phyloP scores from a whole-genome alignment of 2,797 vertebrate genomes.

The Dromococcyx pavoninus region DNA sequence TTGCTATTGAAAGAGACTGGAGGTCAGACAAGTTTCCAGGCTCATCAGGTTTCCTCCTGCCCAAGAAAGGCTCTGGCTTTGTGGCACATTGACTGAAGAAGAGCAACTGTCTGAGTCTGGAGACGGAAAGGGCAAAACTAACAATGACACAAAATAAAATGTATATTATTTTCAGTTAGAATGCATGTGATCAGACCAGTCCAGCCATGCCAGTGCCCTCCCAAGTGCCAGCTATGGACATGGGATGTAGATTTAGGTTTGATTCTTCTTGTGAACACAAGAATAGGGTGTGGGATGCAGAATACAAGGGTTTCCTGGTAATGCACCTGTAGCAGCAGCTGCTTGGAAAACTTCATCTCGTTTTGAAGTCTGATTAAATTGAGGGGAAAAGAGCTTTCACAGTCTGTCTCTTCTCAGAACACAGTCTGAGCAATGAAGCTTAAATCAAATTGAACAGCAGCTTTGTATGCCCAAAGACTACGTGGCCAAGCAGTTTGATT shows the following conservation, averaged over 20 bases:
- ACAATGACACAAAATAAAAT: neutral
- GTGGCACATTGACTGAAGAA: neutral
- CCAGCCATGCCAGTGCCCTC: neutral
- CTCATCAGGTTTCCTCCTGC: neutral
- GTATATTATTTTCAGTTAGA: neutral
- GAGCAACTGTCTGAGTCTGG: neutral
- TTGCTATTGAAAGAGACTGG: neutral
- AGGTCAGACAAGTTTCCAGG: neutral
- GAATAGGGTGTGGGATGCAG: neutral
- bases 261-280: neutral
- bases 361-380: constrained; percentile 37
- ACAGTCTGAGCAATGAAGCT: neutral
- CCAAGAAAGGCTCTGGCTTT: neutral
- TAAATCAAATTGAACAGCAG: constrained; percentile 42
- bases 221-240: neutral
- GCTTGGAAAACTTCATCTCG: constrained; percentile 40
- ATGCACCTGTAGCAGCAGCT: neutral
- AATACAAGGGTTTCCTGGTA: neutral
- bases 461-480: neutral
- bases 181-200: neutral
- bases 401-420: constrained; percentile 31
- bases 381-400: constrained; percentile 29
- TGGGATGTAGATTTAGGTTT: neutral
- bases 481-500: neutral
- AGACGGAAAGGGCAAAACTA: neutral